These are phyloP conservation scores for Diadegma fenestrale DNA, from an alignment of 2,888 invertebrate species.

Conservation along the genomic window DNA sequence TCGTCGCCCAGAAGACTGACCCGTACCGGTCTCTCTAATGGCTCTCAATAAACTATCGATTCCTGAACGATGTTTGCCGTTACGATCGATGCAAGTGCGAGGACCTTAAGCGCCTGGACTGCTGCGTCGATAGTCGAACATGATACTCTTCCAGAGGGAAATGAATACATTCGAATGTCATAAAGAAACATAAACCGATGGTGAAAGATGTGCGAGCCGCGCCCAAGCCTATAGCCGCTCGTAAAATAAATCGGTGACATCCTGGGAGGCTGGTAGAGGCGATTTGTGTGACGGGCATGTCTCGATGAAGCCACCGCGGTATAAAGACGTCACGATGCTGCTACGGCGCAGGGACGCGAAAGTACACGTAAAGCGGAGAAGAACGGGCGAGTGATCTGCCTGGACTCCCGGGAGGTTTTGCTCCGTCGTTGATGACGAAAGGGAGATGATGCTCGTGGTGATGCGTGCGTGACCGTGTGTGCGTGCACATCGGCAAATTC, in stretches of 20 bases:
- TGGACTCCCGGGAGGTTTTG: slow-evolving; percentile 41
- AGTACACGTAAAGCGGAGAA: background rate
- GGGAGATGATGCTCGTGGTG: slow-evolving; percentile 24
- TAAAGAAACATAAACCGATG: slow-evolving; percentile 33
- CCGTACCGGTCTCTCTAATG: slow-evolving; percentile 75
- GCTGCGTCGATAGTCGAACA: slow-evolving; percentile 12
- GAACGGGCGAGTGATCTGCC: slow-evolving; percentile 54
- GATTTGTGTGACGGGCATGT: slow-evolving; percentile 81
- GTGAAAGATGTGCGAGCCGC: slow-evolving; percentile 68
- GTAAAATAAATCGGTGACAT: slow-evolving; percentile 84
- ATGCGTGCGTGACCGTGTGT: slow-evolving; percentile 57
- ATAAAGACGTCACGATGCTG: slow-evolving; percentile 81
- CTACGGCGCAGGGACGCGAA: slow-evolving; percentile 44
- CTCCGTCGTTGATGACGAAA: slow-evolving; percentile 34
- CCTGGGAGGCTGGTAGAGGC: slow-evolving; percentile 80
- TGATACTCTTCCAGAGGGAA: slow-evolving; percentile 11
- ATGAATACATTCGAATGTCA: background rate
- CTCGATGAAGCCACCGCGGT: slow-evolving; percentile 69
- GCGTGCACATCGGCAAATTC: slow-evolving; percentile 80
- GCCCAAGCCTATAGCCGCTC: slow-evolving; percentile 74
- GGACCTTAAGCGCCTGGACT: slow-evolving; percentile 9
- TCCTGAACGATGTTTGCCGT: slow-evolving; percentile 60
- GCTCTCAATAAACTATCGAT: slow-evolving; percentile 80
- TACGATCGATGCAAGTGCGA: slow-evolving; percentile 46
- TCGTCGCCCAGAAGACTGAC: slow-evolving; percentile 36